Percentiles rank a stretch among this genome's conserved stretches.
phyloP scores from a whole-genome alignment of 2,888 invertebrate species.

The Drosophila aldrichi region DNA sequence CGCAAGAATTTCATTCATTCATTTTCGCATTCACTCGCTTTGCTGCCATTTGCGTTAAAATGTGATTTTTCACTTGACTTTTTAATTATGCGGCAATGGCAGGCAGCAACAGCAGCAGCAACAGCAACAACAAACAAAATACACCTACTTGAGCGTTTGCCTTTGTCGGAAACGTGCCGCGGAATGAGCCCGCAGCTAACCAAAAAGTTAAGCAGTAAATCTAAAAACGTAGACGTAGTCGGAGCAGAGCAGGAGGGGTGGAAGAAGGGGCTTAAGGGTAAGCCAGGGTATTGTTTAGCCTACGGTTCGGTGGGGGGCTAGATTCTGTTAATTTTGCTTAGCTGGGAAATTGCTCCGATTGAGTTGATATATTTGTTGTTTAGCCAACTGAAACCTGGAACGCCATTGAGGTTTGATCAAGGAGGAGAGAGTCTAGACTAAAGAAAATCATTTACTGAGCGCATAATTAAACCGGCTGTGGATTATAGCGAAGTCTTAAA shows the following conservation, averaged over 20 bases:
- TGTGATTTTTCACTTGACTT: conserved; percentile 82
- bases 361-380: conserved; percentile 50
- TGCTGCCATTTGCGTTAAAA: conserved; percentile 71
- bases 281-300: conserved; percentile 23
- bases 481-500: neutral
- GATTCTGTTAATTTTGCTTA: conserved; percentile 47
- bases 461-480: neutral
- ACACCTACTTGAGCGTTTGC: conserved; percentile 74
- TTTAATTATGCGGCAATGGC: conserved; percentile 75
- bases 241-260: neutral
- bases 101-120: conserved; percentile 21
- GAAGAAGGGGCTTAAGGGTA: neutral
- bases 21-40: conserved; percentile 49
- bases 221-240: conserved; percentile 56
- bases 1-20: conserved; percentile 79
- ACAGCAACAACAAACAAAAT: conserved; percentile 51
- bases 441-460: neutral
- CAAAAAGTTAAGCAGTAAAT: conserved; percentile 74
- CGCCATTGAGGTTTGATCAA: conserved; percentile 23
- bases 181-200: conserved; percentile 54
- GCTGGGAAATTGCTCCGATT: conserved; percentile 55
- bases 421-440: conserved; percentile 18
- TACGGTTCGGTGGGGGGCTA: conserved; percentile 8
- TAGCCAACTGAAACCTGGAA: conserved; percentile 32
- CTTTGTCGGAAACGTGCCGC: conserved; percentile 53